These are phyloP conservation scores for Castor canadensis DNA, from an alignment of 2,113 vertebrate genomes.

Conservation along the genomic window DNA sequence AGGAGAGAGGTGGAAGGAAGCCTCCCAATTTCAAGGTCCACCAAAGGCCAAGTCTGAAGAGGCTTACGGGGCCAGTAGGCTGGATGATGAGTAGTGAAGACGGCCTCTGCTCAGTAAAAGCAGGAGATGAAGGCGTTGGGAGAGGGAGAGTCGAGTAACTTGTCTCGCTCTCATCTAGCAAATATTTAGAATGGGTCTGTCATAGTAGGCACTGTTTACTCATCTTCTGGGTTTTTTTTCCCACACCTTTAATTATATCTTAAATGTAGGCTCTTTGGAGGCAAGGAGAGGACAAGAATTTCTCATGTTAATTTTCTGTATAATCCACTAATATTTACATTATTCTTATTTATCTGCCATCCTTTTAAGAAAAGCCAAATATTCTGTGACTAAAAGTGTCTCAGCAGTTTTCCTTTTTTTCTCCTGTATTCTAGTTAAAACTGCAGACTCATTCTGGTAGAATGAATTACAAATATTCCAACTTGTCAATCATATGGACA, in stretches of 20 bases:
- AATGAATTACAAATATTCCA: slow-evolving; percentile 1
- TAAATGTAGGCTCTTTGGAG: not conserved
- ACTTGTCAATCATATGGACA: not conserved
- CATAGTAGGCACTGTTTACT: not conserved
- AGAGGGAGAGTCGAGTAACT: too few species aligned
- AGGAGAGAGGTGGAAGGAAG: not conserved
- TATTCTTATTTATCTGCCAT: not conserved
- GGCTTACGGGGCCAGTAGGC: too few species aligned
- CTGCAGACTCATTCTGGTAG: not conserved
- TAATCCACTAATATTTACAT: not conserved
- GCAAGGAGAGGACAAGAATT: not conserved
- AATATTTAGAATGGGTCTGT: too few species aligned
- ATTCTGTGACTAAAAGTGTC: not conserved
- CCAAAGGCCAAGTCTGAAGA: not conserved
- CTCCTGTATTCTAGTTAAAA: not conserved
- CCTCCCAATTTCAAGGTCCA: not conserved
- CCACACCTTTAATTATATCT: not conserved
- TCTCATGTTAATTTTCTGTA: not conserved
- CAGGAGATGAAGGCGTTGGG: not conserved
- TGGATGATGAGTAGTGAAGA: not conserved
- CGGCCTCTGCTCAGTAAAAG: not conserved
- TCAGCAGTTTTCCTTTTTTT: not conserved
- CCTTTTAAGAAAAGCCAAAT: not conserved
- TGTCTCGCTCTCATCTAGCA: not conserved
- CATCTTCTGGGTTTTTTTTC: not conserved